Evolutionary conservation across 2,113 vertebrate species (phyloP), one percentile per base, ranked within the genome.

Genomic region (Chaetodon auriga): DNA sequence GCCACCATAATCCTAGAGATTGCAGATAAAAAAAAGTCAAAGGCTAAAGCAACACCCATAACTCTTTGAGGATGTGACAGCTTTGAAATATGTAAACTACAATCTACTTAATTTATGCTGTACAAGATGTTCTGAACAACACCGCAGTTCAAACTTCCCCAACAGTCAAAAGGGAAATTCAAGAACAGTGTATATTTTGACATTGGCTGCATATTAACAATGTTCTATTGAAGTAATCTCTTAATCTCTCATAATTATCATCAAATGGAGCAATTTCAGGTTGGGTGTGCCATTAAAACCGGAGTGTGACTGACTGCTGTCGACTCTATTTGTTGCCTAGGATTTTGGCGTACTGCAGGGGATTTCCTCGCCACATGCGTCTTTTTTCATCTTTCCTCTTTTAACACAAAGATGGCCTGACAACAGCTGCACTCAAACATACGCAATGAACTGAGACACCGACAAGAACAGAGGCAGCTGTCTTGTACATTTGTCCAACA

Each of bases 291-390:
- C 87, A 90, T 77, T 89, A 75, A 88, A 87, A 84, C 38, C 75
- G 73, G 21, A 77, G 65, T 64, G 85, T 84, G 71, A 78, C 69
- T 85, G 83, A 77, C 57, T 89, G 85, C 80, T 75, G 86, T 83
- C 88, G 82, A 90, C 81, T 92, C 75, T 88, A 79, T 86, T 93
- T 87, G 79, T 86, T 88, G 91, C 83, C 82, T 91, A 85, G 89
- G 92, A 93, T 94, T 90, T 92, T 94, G 93, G 93, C 89, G 54
- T 83, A 55, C 83, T 93, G 94, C 80, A 90, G 94, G 95, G 95
- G 95, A 95, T 96, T 96, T 96, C 95, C 95, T 95, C 82, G 12
- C 92, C 92, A 85, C 93, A 91, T 86, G 84, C 68, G 14, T 89
- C 84, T 87, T 89, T 85, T 94, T 91, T 94, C 82, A 93, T 81